Percentiles rank a stretch among this genome's conserved stretches.
These are phyloP conservation scores for Spodoptera littoralis DNA, from an alignment of 2,888 invertebrate species.

Conservation along the genomic window DNA sequence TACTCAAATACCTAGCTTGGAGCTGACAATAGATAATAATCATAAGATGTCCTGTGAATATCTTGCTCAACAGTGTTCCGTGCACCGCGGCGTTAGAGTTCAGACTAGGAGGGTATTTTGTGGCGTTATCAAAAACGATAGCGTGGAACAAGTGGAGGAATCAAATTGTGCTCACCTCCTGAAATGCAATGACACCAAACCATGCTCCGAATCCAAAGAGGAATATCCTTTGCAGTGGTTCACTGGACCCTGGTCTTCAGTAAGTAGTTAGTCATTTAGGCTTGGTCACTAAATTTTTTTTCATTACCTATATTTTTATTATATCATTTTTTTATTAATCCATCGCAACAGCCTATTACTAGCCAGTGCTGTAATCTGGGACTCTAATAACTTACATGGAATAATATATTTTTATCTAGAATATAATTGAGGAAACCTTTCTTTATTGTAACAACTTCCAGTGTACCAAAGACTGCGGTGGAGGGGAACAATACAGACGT, in stretches of 20 bases:
- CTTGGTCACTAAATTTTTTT: no score
- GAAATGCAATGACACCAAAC: conserved; percentile 91
- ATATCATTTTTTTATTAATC: no score
- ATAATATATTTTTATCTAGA: background rate
- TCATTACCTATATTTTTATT: no score
- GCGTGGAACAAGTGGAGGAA: conserved; percentile 90
- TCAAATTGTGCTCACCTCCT: conserved; percentile 91
- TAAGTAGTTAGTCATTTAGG: conserved; percentile 66
- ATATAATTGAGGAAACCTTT: no score
- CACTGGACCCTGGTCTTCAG: conserved; percentile 94
- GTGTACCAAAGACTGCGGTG: conserved; percentile 95
- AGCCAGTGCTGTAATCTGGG: no score
- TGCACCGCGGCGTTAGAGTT: conserved; percentile 95
- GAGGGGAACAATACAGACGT: conserved; percentile 92
- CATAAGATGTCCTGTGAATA: background rate
- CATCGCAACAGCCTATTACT: no score
- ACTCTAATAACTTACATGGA: no score
- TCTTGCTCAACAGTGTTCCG: conserved; percentile 91
- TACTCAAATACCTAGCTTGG: no score
- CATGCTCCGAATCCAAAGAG: conserved; percentile 92
- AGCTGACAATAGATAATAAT: background rate
- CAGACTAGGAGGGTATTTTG: conserved; percentile 96
- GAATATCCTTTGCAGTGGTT: conserved; percentile 96
- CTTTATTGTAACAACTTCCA: conserved; percentile 60
- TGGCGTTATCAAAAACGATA: conserved; percentile 91